A percentile compares a stretch with the other conserved stretches of the same genome.
Conservation (phyloP, 2,113 vertebrate species). For the Spilogale gracilis region DNA sequence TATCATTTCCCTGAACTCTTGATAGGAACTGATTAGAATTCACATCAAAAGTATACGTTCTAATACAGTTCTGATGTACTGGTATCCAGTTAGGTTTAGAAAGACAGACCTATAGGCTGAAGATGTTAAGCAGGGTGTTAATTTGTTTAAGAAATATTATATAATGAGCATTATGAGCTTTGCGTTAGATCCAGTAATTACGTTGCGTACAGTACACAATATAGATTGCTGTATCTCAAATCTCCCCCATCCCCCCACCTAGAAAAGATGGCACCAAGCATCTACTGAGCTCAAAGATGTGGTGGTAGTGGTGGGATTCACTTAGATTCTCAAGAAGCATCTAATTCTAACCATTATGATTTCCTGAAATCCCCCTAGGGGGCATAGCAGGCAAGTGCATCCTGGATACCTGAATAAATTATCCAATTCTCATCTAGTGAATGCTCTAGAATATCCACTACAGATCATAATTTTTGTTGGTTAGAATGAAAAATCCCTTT, state of each 20-base stretch:
- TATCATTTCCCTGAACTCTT: conserved; percentile 7
- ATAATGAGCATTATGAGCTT: neutral
- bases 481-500: neutral
- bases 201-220: neutral
- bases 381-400: neutral
- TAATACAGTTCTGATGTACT: neutral
- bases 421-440: neutral
- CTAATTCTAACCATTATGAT: neutral
- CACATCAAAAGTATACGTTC: neutral
- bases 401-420: neutral
- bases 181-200: neutral
- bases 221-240: neutral
- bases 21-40: neutral
- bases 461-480: neutral
- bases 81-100: conserved; percentile 7
- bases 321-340: neutral
- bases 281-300: neutral
- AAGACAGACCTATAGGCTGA: conserved; percentile 7
- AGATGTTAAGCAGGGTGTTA: neutral
- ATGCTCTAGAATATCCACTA: neutral
- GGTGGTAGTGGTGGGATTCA: neutral
- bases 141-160: neutral
- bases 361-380: neutral
- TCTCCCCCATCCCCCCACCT: neutral
- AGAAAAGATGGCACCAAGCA: neutral